Conservation (phyloP, 1,140 invertebrate species). For the Heterodera carotae region DNA sequence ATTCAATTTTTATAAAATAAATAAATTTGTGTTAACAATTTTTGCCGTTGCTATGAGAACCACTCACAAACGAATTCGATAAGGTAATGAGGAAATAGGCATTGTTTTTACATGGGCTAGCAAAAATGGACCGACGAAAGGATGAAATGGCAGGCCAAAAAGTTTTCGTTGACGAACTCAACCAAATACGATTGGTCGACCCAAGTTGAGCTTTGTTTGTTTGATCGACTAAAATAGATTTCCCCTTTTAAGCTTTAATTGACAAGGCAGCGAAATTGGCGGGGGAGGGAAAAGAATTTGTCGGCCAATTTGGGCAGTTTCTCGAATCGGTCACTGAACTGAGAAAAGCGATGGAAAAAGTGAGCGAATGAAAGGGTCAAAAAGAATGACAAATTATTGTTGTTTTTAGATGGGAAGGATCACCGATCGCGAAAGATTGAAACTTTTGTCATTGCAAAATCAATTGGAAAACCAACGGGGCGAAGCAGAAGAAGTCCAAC, state of each 20-base stretch:
- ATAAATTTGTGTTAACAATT: too few relatives aligned
- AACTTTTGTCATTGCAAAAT: slow-evolving; percentile 21
- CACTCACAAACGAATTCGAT: background rate
- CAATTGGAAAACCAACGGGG: slow-evolving; percentile 12
- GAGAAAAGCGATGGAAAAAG: slow-evolving; percentile 28
- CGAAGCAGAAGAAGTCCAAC: slow-evolving; percentile 8
- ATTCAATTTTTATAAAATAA: too few relatives aligned
- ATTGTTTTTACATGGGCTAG: background rate
- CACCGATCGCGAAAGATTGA: slow-evolving; percentile 15
- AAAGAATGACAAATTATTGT: too few relatives aligned
- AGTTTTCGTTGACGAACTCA: slow-evolving; percentile 28
- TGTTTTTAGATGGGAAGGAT: slow-evolving; percentile 13
- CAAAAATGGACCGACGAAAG: slow-evolving; percentile 17
- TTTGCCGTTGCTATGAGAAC: background rate
- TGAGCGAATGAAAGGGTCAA: background rate
- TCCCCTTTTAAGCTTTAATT: slow-evolving; percentile 8
- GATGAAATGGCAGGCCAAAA: slow-evolving; percentile 14
- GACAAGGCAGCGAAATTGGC: slow-evolving; percentile 18
- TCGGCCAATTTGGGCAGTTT: slow-evolving; percentile 17
- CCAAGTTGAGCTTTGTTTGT: slow-evolving; percentile 1
- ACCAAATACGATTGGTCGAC: slow-evolving; percentile 25
- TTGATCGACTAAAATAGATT: background rate
- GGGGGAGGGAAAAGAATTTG: slow-evolving; percentile 18
- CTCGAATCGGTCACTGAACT: slow-evolving; percentile 14
- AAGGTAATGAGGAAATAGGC: background rate